A percentile compares a stretch with the other conserved stretches of the same genome.
Conservation (phyloP, 1,140 invertebrate species). For the Dendrolimus punctatus region DNA sequence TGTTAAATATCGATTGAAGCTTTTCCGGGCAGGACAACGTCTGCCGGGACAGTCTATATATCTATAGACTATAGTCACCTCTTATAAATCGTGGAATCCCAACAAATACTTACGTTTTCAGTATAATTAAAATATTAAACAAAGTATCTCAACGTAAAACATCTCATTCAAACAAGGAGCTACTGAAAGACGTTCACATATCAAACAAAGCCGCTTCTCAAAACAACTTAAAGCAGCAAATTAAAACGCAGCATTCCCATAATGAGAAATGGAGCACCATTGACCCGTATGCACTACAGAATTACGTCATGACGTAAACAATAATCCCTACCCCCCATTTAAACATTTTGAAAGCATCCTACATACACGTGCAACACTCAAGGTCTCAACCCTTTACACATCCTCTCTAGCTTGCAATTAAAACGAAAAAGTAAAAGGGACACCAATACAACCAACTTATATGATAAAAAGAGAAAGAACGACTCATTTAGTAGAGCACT, state of each 20-base stretch:
- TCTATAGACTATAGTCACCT: too few relatives aligned
- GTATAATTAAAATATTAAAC: too few relatives aligned
- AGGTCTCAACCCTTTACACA: slow-evolving; percentile 65
- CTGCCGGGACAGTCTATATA: too few relatives aligned
- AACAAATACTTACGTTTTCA: too few relatives aligned
- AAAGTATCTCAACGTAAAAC: too few relatives aligned
- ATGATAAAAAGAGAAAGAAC: slow-evolving; percentile 44
- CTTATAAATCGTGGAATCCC: too few relatives aligned
- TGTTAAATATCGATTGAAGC: too few relatives aligned
- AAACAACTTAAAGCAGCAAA: too few relatives aligned
- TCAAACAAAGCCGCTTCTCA: too few relatives aligned
- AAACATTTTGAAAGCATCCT: slow-evolving; percentile 56
- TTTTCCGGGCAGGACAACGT: too few relatives aligned
- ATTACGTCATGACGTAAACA: slow-evolving; percentile 35
- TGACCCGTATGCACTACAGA: slow-evolving; percentile 8
- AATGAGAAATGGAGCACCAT: slow-evolving; percentile 9
- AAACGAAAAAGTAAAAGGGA: slow-evolving; percentile 62
- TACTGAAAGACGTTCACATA: too few relatives aligned
- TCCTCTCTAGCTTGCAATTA: slow-evolving; percentile 68
- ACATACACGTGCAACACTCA: slow-evolving; percentile 65
- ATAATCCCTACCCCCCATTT: slow-evolving; percentile 50
- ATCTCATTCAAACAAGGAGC: too few relatives aligned
- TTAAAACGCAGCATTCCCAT: not conserved
- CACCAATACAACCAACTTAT: slow-evolving; percentile 25
- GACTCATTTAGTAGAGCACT: slow-evolving; percentile 63